A percentile compares a stretch with the other conserved stretches of the same genome.
Conservation (phyloP, 2,888 invertebrate species). For the Ceriagrion tenellum region DNA sequence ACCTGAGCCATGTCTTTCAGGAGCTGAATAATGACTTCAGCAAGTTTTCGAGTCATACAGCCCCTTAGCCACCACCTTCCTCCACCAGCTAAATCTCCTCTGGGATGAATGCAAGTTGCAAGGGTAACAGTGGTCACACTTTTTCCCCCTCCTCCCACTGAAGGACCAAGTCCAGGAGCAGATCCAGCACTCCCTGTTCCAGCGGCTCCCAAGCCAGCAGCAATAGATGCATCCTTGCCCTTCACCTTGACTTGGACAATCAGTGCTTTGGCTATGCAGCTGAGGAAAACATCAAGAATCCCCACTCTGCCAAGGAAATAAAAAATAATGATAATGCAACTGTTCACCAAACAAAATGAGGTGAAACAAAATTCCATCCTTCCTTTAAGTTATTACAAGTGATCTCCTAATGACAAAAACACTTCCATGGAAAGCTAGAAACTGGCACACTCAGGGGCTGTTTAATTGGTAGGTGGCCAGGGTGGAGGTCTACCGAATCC, state of each 20-base stretch:
- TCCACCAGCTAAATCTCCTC: constrained; percentile 79
- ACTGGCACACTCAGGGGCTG: no score
- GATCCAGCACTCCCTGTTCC: constrained; percentile 10
- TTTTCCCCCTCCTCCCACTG: constrained; percentile 76
- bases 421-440: no score
- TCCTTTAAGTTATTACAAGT: no score
- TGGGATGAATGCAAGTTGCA: constrained; percentile 81
- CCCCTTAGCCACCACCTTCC: constrained; percentile 93
- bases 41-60: constrained; percentile 89
- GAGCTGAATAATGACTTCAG: constrained; percentile 91
- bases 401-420: no score
- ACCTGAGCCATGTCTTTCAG: constrained; percentile 96
- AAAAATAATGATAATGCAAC: neutral
- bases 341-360: no score
- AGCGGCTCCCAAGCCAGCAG: constrained; percentile 74
- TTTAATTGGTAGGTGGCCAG: no score
- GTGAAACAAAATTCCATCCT: no score
- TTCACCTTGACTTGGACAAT: constrained; percentile 93
- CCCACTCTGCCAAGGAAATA: constrained; percentile 81
- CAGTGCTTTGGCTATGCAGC: constrained; percentile 94
- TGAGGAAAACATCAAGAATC: constrained; percentile 92
- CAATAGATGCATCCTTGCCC: constrained; percentile 80
- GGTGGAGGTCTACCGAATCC: no score
- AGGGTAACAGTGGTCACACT: constrained; percentile 81
- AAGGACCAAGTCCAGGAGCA: constrained; percentile 58